Percentiles rank a stretch among this genome's conserved stretches.
These are phyloP conservation scores for Melanerpes formicivorus DNA, from an alignment of 2,113 vertebrate species.

Conservation along the genomic window DNA sequence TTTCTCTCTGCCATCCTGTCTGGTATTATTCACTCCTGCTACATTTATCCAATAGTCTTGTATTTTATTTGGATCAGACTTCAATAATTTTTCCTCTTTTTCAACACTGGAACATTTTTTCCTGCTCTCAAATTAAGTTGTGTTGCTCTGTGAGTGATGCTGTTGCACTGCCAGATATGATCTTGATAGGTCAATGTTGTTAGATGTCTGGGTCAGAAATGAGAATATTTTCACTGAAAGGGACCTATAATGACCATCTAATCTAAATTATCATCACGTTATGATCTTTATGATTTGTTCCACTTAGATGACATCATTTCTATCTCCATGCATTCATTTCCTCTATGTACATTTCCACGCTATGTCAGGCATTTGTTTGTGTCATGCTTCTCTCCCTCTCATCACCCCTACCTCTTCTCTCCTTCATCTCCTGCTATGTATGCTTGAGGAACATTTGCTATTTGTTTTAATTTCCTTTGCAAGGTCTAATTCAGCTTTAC, in stretches of 20 bases:
- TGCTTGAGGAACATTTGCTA: conserved; percentile 4
- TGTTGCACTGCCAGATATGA: neutral
- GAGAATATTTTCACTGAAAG: neutral
- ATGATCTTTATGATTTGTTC: neutral
- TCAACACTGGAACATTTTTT: neutral
- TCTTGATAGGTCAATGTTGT: neutral
- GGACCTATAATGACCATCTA: neutral
- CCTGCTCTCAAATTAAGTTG: neutral
- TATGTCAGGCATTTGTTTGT: neutral
- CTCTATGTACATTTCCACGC: conserved; percentile 29
- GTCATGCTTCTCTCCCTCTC: conserved; percentile 19
- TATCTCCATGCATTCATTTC: conserved; percentile 19
- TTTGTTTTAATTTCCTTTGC: conserved; percentile 60
- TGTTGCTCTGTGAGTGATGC: neutral
- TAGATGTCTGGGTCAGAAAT: neutral
- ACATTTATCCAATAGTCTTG: neutral
- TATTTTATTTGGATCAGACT: neutral
- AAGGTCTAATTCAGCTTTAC: neutral
- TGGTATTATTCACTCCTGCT: neutral
- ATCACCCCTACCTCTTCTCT: neutral
- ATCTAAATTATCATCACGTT: neutral
- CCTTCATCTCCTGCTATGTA: neutral
- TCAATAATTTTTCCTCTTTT: neutral
- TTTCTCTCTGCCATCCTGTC: neutral
- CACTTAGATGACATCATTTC: conserved; percentile 11